Evolutionary conservation across 2,113 vertebrate genomes (phyloP).

Genomic region (Hippocampus barbouri): DNA sequence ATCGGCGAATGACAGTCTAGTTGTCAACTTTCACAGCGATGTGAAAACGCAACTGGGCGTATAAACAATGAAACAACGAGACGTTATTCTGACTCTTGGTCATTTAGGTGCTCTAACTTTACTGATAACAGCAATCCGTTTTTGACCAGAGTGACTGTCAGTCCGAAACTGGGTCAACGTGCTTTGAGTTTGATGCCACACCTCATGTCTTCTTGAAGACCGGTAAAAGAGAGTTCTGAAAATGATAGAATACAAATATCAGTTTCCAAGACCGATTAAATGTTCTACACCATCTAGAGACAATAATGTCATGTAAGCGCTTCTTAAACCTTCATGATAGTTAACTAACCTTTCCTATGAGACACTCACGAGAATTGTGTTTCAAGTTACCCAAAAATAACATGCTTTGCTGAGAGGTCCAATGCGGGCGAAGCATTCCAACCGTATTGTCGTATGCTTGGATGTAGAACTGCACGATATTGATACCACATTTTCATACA

Average conservation of each 20-base stretch:
- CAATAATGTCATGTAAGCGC: background rate
- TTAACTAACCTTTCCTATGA: too few relatives aligned
- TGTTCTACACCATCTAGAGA: background rate
- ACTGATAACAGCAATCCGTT: background rate
- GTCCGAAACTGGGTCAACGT: background rate
- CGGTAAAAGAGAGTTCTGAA: background rate
- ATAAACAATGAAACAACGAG: background rate
- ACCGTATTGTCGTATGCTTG: too few relatives aligned
- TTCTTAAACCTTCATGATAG: background rate
- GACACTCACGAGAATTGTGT: too few relatives aligned
- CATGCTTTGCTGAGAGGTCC: too few relatives aligned
- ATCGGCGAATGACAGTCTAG: background rate
- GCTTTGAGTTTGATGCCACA: conserved; percentile 24
- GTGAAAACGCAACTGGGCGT: background rate
- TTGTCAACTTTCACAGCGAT: background rate
- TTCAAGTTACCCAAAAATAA: too few relatives aligned
- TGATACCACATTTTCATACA: too few relatives aligned
- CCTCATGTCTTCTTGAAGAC: conserved; percentile 19
- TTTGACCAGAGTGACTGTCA: background rate
- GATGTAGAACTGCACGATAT: too few relatives aligned
- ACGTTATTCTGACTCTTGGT: background rate
- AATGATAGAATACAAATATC: background rate
- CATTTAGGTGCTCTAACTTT: background rate
- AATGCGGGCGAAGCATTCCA: too few relatives aligned
- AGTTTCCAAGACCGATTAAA: background rate